Percentiles rank a stretch among this genome's conserved stretches.
phyloP scores from a whole-genome alignment of 2,888 invertebrate species.

The Habroteleia sp. region DNA sequence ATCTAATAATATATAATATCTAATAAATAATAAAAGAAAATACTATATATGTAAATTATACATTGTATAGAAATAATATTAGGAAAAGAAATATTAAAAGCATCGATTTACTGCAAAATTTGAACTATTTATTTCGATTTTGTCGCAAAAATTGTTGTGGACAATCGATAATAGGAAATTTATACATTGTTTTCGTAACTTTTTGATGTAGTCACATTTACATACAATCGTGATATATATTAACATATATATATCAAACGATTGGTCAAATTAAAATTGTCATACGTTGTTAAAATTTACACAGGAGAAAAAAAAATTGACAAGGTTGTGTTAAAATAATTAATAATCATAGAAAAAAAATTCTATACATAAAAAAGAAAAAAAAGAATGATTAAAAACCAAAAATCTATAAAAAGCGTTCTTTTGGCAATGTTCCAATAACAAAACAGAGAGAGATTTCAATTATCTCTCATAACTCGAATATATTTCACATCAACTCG shows the following conservation, averaged over 20 bases:
- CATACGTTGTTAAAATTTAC: constrained; percentile 11
- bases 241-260: constrained; percentile 24
- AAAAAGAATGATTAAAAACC: too few species aligned
- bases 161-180: constrained; percentile 61
- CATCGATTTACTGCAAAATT: constrained; percentile 52
- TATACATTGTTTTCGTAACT: constrained; percentile 55
- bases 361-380: constrained; percentile 10
- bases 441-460: constrained; percentile 6
- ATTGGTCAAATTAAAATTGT: constrained; percentile 41
- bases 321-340: not conserved
- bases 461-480: constrained; percentile 5
- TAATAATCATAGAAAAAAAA: constrained; percentile 3
- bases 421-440: constrained; percentile 43
- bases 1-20: too few species aligned
- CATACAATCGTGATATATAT: constrained; percentile 48
- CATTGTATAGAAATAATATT: not conserved
- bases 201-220: constrained; percentile 52
- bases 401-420: constrained; percentile 37
- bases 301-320: constrained; percentile 2
- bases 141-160: constrained; percentile 49
- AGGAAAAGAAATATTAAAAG: not conserved
- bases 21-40: too few species aligned
- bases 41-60: too few species aligned
- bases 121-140: constrained; percentile 62
- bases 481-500: constrained; percentile 28